Conservation (phyloP, 1,140 invertebrate species). For the Archegozetes longisetosus region DNA sequence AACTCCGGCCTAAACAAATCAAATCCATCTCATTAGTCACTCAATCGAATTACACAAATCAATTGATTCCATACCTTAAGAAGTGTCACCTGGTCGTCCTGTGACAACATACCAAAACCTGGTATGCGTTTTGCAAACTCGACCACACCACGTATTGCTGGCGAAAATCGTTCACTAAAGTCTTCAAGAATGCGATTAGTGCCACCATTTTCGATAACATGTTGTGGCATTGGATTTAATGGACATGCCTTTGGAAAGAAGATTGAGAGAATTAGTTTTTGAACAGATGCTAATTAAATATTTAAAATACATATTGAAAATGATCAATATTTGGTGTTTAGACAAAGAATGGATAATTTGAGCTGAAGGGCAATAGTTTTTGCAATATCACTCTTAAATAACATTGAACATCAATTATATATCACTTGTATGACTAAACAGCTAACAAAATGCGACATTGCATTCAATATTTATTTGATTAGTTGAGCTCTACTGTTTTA, state of each 20-base stretch:
- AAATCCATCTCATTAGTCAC: neutral
- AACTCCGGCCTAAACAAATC: slow-evolving; percentile 43
- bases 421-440: no score
- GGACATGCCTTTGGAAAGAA: slow-evolving; percentile 71
- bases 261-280: neutral
- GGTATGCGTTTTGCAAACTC: slow-evolving; percentile 95
- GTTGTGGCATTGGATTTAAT: slow-evolving; percentile 64
- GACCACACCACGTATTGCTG: slow-evolving; percentile 87
- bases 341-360: no score
- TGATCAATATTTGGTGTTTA: no score
- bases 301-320: no score
- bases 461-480: no score
- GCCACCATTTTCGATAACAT: slow-evolving; percentile 44
- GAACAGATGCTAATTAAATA: no score
- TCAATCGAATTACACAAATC: neutral
- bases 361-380: no score
- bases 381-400: no score
- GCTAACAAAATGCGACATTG: no score
- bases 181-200: slow-evolving; percentile 48
- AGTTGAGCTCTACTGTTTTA: no score
- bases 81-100: slow-evolving; percentile 91
- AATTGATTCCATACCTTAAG: slow-evolving; percentile 50
- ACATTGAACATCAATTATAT: no score
- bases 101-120: slow-evolving; percentile 78
- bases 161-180: slow-evolving; percentile 81